These are phyloP conservation scores for Brachypteracias leptosomus DNA, from an alignment of 2,113 vertebrate genomes.

Conservation along the genomic window DNA sequence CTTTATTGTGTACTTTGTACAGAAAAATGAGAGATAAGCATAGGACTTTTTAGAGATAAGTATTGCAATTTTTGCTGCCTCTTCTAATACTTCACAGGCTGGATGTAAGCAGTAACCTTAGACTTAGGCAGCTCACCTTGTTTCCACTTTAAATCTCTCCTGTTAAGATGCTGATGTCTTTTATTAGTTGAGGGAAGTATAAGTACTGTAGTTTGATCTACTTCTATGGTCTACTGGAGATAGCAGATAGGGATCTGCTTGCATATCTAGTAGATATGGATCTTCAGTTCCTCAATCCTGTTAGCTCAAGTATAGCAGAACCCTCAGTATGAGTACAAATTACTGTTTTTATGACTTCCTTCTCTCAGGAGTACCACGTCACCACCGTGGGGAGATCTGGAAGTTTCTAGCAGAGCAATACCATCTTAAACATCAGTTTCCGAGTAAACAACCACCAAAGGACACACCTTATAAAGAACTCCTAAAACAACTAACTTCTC, in stretches of 20 bases:
- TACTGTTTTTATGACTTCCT: neutral
- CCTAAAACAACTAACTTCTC: constrained; percentile 92
- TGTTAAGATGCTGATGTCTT: neutral
- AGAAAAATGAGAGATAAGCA: neutral
- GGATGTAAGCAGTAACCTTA: neutral
- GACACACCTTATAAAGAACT: constrained; percentile 92
- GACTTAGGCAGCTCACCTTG: neutral
- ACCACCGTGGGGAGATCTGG: constrained; percentile 96
- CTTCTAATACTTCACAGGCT: neutral
- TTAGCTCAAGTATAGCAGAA: neutral
- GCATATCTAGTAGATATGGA: neutral
- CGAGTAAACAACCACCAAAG: constrained; percentile 80
- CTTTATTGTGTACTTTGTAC: neutral
- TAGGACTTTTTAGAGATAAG: neutral
- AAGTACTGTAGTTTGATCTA: neutral
- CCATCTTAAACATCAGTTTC: constrained; percentile 83
- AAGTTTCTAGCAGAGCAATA: constrained; percentile 93
- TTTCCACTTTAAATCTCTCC: neutral
- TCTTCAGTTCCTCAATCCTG: neutral
- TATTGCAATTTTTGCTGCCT: neutral
- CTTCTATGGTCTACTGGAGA: neutral
- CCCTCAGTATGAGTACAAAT: neutral
- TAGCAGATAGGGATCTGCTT: neutral
- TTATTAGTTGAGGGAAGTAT: neutral
- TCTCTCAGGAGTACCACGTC: constrained; percentile 87